Conservation (phyloP, 2,797 vertebrate species). For the Sebastes elongatus region DNA sequence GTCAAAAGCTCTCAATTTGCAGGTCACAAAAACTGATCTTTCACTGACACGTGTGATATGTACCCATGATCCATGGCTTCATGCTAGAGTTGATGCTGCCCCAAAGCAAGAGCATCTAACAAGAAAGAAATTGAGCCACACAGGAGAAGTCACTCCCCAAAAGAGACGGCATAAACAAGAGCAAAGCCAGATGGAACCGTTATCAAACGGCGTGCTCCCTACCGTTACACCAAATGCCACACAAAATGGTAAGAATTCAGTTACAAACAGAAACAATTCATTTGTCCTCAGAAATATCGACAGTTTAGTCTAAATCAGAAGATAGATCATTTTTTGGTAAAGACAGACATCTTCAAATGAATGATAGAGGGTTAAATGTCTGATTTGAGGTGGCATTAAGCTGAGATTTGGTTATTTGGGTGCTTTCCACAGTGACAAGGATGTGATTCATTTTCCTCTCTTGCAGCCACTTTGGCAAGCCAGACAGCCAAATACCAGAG, state of each 20-base stretch:
- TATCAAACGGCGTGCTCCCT: background rate
- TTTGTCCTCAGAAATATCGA: background rate
- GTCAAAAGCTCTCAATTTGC: constrained; percentile 46
- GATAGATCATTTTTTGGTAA: background rate
- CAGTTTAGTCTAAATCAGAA: background rate
- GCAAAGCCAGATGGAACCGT: constrained; percentile 53
- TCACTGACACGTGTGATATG: constrained; percentile 50
- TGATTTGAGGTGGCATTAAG: background rate
- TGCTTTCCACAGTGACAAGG: constrained; percentile 4
- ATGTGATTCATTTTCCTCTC: constrained; percentile 5
- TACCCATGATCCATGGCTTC: background rate
- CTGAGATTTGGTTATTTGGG: background rate
- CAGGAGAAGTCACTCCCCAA: constrained; percentile 12
- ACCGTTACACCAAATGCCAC: constrained; percentile 3
- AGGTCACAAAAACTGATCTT: constrained; percentile 64
- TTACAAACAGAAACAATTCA: background rate
- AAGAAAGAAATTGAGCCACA: constrained; percentile 22
- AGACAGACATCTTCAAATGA: background rate
- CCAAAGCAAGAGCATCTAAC: constrained; percentile 11
- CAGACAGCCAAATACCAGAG: background rate
- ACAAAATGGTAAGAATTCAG: constrained; percentile 63
- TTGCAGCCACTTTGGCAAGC: constrained; percentile 68
- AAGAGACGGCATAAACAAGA: constrained; percentile 33
- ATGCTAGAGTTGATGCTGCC: constrained; percentile 22
- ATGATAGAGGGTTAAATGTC: background rate